Percentiles rank a stretch among this genome's conserved stretches.
Evolutionary conservation across 2,797 vertebrate genomes (phyloP).

Genomic region (Galaxias olidus): DNA sequence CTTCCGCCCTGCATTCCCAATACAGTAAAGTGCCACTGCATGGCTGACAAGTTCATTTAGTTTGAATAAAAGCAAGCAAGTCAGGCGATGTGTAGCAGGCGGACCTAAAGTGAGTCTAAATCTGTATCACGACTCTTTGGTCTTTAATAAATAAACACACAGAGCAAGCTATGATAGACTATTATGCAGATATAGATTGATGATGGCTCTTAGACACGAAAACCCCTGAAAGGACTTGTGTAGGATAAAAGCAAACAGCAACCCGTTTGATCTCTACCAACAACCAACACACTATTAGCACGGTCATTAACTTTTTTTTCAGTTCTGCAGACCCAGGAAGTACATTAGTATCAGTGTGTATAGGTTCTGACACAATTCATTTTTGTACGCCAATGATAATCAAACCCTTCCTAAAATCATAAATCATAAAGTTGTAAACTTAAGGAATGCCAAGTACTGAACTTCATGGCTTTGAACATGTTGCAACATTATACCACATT

Average conservation of each 20-base stretch:
- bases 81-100: slow-evolving; percentile 33
- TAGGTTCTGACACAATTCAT: too few relatives aligned
- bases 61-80: slow-evolving; percentile 28
- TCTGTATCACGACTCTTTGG: slow-evolving; percentile 44
- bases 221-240: slow-evolving; percentile 37
- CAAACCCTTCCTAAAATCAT: too few relatives aligned
- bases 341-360: too few relatives aligned
- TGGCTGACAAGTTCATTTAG: slow-evolving; percentile 49
- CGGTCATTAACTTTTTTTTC: too few relatives aligned
- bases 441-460: not conserved
- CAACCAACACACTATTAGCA: not conserved
- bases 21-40: slow-evolving; percentile 43
- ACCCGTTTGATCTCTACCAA: slow-evolving; percentile 29
- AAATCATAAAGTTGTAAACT: too few relatives aligned
- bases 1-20: slow-evolving; percentile 6
- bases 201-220: not conserved
- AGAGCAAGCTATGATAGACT: not conserved
- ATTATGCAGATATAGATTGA: too few relatives aligned
- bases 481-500: slow-evolving; percentile 34
- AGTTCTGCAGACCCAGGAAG: too few relatives aligned
- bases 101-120: slow-evolving; percentile 62
- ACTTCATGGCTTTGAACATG: not conserved
- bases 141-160: slow-evolving; percentile 65
- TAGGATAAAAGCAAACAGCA: slow-evolving; percentile 29
- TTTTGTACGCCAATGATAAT: too few relatives aligned